phyloP scores from a whole-genome alignment of 1,140 invertebrate genomes.

The Mactra quadrangularis region DNA sequence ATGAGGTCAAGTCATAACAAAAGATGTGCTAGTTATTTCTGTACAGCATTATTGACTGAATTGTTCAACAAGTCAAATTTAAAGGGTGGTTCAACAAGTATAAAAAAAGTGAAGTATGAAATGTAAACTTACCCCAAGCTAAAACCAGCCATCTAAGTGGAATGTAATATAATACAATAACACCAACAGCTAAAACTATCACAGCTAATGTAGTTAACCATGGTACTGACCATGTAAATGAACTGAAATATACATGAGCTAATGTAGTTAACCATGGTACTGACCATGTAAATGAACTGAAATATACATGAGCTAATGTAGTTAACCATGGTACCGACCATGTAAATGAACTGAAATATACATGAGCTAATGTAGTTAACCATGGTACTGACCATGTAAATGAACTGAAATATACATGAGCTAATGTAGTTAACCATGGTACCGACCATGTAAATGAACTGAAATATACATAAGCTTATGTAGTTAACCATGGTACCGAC shows the following conservation, averaged over 20 bases:
- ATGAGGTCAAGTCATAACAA: too few relatives aligned
- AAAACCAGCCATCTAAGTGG: constrained; percentile 96
- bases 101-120: too few relatives aligned
- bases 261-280: too few relatives aligned
- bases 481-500: constrained; percentile 97
- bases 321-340: constrained; percentile 99
- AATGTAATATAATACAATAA: constrained; percentile 94
- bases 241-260: constrained; percentile 86
- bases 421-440: constrained; percentile 95
- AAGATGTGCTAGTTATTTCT: too few relatives aligned
- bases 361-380: constrained; percentile 94
- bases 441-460: constrained; percentile 97
- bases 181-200: constrained; percentile 88
- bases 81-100: too few relatives aligned
- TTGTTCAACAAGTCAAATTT: too few relatives aligned
- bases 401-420: constrained; percentile 85
- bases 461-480: constrained; percentile 85
- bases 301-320: constrained; percentile 83
- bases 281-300: background rate
- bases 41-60: too few relatives aligned
- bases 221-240: constrained; percentile 98
- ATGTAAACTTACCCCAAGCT: constrained; percentile 94
- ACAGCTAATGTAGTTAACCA: constrained; percentile 97
- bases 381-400: constrained; percentile 99
- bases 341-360: constrained; percentile 91